Evolutionary conservation across 2,113 vertebrate genomes (phyloP).

Genomic region (Neolamprologus variostigma): DNA sequence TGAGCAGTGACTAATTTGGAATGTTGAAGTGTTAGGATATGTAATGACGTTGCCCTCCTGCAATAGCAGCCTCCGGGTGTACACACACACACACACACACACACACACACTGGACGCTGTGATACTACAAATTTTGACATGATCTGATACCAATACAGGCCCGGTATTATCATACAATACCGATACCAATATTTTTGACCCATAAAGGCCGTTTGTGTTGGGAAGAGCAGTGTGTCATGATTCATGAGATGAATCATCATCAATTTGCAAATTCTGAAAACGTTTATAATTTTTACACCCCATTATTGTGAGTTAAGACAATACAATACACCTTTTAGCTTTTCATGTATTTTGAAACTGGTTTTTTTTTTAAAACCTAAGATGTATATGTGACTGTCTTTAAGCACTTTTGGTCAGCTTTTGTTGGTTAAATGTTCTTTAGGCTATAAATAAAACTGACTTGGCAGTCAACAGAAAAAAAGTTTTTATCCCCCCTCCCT

Average conservation of each 20-base stretch:
- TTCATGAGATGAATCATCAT: not conserved
- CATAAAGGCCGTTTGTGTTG: not conserved
- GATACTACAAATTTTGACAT: not conserved
- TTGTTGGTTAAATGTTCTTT: not conserved
- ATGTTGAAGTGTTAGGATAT: constrained; percentile 8
- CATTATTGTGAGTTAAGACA: not conserved
- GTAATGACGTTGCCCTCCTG: not conserved
- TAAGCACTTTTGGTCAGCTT: not conserved
- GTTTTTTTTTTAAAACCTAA: not conserved
- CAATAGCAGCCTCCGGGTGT: constrained; percentile 28
- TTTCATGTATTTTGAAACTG: not conserved
- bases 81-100: not conserved
- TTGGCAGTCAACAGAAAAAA: not conserved
- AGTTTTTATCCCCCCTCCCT: not conserved
- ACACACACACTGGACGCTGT: not conserved
- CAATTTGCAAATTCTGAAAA: not conserved
- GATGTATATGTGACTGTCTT: not conserved
- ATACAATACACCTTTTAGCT: not conserved
- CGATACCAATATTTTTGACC: not conserved
- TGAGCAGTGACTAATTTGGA: constrained; percentile 41
- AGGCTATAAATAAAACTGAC: not conserved
- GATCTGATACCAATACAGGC: not conserved
- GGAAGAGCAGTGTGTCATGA: not conserved
- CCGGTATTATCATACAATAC: not conserved
- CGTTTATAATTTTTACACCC: not conserved